phyloP scores from a whole-genome alignment of 2,888 invertebrate species.

The Acanthosepion lycidas region DNA sequence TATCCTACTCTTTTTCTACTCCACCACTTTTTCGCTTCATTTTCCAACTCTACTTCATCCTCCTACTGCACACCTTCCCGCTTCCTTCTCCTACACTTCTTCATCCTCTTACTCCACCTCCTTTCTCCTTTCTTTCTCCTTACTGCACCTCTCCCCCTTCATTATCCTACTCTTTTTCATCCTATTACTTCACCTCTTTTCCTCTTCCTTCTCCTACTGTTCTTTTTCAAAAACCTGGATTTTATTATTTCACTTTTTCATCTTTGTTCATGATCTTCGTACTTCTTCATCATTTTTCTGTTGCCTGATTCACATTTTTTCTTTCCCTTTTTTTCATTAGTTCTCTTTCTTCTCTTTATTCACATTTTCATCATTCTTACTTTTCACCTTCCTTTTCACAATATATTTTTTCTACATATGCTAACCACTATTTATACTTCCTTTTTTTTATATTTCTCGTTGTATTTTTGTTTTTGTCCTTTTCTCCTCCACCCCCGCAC shows the following conservation, averaged over 20 bases:
- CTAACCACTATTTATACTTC: too few species aligned
- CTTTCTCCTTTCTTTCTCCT: not conserved
- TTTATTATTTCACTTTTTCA: too few species aligned
- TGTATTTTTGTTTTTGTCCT: not conserved
- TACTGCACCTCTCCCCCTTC: not conserved
- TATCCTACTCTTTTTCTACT: not conserved
- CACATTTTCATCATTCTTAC: not conserved
- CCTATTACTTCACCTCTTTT: not conserved
- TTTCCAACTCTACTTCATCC: not conserved
- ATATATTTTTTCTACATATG: not conserved
- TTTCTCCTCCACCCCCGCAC: not conserved
- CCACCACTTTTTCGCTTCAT: not conserved
- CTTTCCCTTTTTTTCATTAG: too few species aligned
- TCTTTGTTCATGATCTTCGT: not conserved
- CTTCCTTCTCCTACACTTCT: not conserved
- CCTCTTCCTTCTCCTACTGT: not conserved
- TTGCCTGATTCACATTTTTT: too few species aligned
- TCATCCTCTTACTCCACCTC: not conserved
- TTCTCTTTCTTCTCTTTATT: too few species aligned
- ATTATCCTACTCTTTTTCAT: not conserved
- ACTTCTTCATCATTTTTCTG: not conserved
- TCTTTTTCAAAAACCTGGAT: not conserved
- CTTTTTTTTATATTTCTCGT: not conserved
- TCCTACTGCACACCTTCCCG: not conserved
- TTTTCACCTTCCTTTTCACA: not conserved